These are phyloP conservation scores for Molanna angustata DNA, from an alignment of 2,888 invertebrate species.

Conservation along the genomic window DNA sequence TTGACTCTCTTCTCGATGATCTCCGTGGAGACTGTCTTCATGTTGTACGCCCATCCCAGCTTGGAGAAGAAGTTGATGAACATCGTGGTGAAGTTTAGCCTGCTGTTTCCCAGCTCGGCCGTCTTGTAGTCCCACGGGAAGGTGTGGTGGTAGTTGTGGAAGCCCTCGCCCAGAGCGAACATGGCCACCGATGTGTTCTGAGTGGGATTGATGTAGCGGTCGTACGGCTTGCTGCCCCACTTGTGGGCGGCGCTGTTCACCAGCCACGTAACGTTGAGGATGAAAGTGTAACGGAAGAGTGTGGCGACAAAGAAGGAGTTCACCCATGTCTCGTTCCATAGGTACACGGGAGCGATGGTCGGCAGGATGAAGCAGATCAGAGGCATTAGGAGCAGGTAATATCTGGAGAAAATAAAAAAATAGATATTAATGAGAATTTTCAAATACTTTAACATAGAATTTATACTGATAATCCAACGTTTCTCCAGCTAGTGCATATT, in stretches of 20 bases:
- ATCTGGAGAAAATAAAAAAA: constrained; percentile 52
- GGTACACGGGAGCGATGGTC: constrained; percentile 69
- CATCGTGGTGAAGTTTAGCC: constrained; percentile 69
- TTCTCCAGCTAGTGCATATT: no score
- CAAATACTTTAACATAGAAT: no score
- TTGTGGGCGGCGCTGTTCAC: constrained; percentile 89
- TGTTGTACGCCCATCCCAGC: constrained; percentile 84
- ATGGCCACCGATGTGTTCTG: constrained; percentile 68
- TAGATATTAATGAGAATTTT: no score
- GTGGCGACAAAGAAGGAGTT: constrained; percentile 68
- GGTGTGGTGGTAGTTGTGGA: constrained; percentile 85
- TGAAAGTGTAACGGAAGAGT: constrained; percentile 74
- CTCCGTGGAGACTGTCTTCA: constrained; percentile 73
- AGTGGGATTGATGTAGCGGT: constrained; percentile 69
- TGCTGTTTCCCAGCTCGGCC: constrained; percentile 71
- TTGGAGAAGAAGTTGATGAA: constrained; percentile 80
- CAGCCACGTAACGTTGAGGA: constrained; percentile 84
- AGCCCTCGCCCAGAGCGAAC: constrained; percentile 73
- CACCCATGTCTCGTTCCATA: constrained; percentile 71
- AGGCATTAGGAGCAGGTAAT: constrained; percentile 73
- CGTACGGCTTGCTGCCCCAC: constrained; percentile 73
- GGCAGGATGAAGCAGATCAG: constrained; percentile 76
- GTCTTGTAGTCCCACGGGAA: constrained; percentile 88
- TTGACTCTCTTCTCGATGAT: constrained; percentile 66
- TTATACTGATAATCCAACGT: no score